phyloP scores from a whole-genome alignment of 2,888 invertebrate species.

The Caenorhabditis sp. region DNA sequence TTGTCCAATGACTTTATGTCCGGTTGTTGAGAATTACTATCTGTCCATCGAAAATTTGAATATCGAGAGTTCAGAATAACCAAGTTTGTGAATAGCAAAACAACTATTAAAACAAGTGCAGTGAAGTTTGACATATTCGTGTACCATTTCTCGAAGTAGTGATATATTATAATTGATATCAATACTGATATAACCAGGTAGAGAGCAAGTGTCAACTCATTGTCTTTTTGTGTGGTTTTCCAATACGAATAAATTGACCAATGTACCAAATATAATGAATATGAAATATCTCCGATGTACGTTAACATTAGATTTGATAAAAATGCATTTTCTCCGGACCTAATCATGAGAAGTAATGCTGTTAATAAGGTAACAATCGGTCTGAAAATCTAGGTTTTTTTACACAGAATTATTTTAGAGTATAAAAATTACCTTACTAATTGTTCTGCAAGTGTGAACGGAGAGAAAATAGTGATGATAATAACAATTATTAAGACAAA shows the following conservation, averaged over 20 bases:
- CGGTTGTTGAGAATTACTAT: too few relatives aligned
- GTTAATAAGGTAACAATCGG: not conserved
- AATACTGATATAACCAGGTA: not conserved
- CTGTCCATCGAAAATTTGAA: too few relatives aligned
- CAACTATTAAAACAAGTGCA: not conserved
- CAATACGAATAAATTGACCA: constrained; percentile 34
- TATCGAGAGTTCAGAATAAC: too few relatives aligned
- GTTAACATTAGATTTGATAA: constrained; percentile 14
- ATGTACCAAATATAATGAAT: constrained; percentile 42
- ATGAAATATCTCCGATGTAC: constrained; percentile 45
- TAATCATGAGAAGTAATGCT: not conserved
- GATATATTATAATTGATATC: not conserved
- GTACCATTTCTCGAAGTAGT: constrained; percentile 25
- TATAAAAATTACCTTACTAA: too few relatives aligned
- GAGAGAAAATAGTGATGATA: too few relatives aligned
- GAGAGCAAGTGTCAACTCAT: not conserved
- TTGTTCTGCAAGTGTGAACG: too few relatives aligned
- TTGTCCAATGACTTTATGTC: not conserved
- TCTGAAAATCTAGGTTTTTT: too few relatives aligned
- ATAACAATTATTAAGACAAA: too few relatives aligned
- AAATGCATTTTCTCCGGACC: not conserved
- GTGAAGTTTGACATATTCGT: not conserved
- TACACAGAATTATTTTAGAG: too few relatives aligned
- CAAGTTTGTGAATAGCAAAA: too few relatives aligned
- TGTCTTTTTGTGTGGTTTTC: not conserved